Base-by-base conservation (phyloP, 2,888 invertebrate species). In the Scrobipalpa costella region DNA sequence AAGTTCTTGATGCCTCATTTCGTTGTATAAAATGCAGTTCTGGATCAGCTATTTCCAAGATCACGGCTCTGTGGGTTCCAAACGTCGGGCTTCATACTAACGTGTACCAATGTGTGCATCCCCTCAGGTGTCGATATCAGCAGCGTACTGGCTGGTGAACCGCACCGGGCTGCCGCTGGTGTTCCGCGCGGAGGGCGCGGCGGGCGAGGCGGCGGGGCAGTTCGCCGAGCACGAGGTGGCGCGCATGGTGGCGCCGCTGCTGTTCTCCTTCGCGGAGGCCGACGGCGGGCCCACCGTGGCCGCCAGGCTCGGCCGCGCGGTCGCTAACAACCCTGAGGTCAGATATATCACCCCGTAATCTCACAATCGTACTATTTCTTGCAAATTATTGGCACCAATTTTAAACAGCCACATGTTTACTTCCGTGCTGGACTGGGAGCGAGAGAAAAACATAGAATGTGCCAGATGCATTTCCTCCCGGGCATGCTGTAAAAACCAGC, bases 61-160 rank as follows among this genome's bases (percentile, higher is more conserved):
- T n/a, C n/a, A n/a, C n/a, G n/a, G n/a, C n/a, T n/a, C n/a, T n/a
- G n/a, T n/a, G n/a, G n/a, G n/a, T n/a, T n/a, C n/a, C n/a, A 34
- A 34, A 34, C 7, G 5, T 34, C 34, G 6, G 6, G 6, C 34
- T 34, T 8, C 40, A 17, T 17, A 7, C 7, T 47, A 33, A 49
- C 7, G 1, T n/a, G 27, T 0, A 7, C 21, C 7, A 11, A n/a
- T n/a, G 7, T n/a, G 1, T 36, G 8, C 7, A 38, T 50, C 27
- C 19, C 0, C 2, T 0, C 15, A 95, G 94, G 92, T 97, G 72
- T 94, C 94, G 19, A 92, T 98, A 33, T 95, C 95, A 59, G 96
- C 97, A 2, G 96, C 97, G 2, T 98, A 96, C 89, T 99, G 99
- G 99, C 94, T 99, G 70, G 95, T 99, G 65, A 99, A 99, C 91